Conservation (phyloP, 2,888 invertebrate genomes). For the Daptonema setosum region DNA sequence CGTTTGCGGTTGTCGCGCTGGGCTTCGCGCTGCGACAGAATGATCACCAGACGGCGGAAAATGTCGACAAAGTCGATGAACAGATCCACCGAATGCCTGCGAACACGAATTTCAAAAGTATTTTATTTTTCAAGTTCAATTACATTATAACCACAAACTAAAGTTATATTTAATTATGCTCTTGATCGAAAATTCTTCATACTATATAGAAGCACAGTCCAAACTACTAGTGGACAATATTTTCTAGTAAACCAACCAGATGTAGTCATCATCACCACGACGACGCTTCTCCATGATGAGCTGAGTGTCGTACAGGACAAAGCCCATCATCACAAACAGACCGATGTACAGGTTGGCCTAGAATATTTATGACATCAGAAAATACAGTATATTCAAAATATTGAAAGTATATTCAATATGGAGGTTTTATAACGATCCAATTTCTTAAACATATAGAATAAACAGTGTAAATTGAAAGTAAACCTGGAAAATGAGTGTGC, state of each 20-base stretch:
- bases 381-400: too few species aligned
- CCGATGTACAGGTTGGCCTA: conserved; percentile 69
- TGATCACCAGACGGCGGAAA: conserved; percentile 69
- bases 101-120: conserved; percentile 7
- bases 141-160: too few species aligned
- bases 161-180: too few species aligned
- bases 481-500: conserved; percentile 54
- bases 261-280: conserved; percentile 68
- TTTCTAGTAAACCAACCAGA: conserved; percentile 39
- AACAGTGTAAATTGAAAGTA: too few species aligned
- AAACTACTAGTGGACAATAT: too few species aligned
- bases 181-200: too few species aligned
- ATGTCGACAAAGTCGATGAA: conserved; percentile 80
- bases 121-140: too few species aligned
- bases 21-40: conserved; percentile 46
- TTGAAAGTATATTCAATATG: too few species aligned
- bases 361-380: conserved; percentile 38
- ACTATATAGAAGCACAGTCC: too few species aligned
- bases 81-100: conserved; percentile 57
- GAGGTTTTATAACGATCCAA: too few species aligned
- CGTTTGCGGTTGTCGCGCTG: background rate
- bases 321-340: conserved; percentile 69
- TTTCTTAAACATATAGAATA: too few species aligned
- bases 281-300: conserved; percentile 74
- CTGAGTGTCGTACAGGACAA: conserved; percentile 86